These are phyloP conservation scores for Zoanthus sociatus DNA, from an alignment of 92 coral and sea anemone genomes.

Conservation along the genomic window DNA sequence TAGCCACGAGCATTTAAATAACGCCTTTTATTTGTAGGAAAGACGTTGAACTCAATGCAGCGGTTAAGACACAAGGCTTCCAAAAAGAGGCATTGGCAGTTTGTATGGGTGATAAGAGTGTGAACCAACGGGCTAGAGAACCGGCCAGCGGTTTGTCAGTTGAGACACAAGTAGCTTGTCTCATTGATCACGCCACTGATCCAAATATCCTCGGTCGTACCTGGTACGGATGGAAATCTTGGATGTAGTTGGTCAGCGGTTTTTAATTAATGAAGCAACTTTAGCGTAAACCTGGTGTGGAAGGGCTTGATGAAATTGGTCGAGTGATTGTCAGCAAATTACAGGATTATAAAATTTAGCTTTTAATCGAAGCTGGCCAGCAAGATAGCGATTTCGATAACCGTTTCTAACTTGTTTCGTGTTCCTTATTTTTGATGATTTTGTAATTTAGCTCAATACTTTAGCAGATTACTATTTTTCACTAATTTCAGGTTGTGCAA, in stretches of 20 bases:
- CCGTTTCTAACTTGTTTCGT: no score
- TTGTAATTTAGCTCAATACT: no score
- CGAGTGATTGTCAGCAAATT: no score
- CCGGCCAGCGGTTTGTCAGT: conserved; percentile 80
- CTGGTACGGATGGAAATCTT: conserved; percentile 93
- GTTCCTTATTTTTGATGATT: no score
- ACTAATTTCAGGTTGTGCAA: no score
- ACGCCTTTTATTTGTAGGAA: conserved; percentile 49
- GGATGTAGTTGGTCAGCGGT: conserved; percentile 71
- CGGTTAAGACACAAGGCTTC: conserved; percentile 55
- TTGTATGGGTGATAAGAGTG: conserved; percentile 77
- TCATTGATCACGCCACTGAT: conserved; percentile 93
- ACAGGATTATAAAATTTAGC: no score
- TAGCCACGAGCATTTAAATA: not conserved
- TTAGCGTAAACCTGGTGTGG: not conserved
- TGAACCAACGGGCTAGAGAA: conserved; percentile 83
- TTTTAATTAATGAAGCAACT: not conserved
- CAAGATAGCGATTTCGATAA: no score
- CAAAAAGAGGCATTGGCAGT: conserved; percentile 72
- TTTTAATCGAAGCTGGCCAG: no score
- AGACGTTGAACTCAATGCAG: conserved; percentile 64
- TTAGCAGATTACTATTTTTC: no score
- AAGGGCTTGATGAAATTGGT: no score
- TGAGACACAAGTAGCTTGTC: conserved; percentile 90
- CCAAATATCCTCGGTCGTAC: conserved; percentile 93